Evolutionary conservation across 2,113 vertebrate genomes (phyloP), one percentile per base, ranked within the genome.

Genomic region (Petromus typicus): DNA sequence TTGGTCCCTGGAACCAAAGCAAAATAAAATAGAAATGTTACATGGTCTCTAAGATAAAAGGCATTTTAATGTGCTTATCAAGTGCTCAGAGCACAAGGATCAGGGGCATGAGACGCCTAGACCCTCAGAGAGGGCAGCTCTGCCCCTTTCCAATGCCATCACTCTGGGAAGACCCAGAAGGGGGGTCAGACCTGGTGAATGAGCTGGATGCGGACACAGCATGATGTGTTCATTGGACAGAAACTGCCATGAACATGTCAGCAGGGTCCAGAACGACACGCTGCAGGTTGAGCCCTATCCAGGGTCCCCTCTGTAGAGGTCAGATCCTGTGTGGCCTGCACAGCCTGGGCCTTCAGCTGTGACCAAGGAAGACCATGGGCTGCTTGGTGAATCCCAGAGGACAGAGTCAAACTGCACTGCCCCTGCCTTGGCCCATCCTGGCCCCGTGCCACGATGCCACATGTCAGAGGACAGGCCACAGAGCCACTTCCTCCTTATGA

Each of bases 401-500:
- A 40, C 5, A 9, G 56, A 34, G 48, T 32, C 66, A 57, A 7
- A 20, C 11, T 3, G 5, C 0, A 10, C 4, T 3, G 2, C 61
- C 18, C 34, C 18, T 43, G 10, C 11, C 17, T 5, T 61, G 23
- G 1, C 7, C 17, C 69, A 2, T 1, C 9, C 2, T 11, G 61
- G 30, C 23, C 32, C 5, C 2, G 7, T 1, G 7, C 2, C 4
- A 17, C 18, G 64, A 67, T 67, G 7, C 8, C 5, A 27, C 2
- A 1, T 0, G 13, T 4, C 22, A 34, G 32, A 56, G 37, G 34
- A 54, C 8, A 18, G 3, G 11, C 89, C 59, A 20, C 48, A 40
- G 27, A 56, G n/a, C 59, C 56, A 20, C 3, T 37, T 71, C 18
- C 71, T 54, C 20, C 63, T 30, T 2, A 69, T n/a, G 10, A 71